phyloP scores from a whole-genome alignment of 2,797 vertebrate species.

The Euphonia xanthogaster region DNA sequence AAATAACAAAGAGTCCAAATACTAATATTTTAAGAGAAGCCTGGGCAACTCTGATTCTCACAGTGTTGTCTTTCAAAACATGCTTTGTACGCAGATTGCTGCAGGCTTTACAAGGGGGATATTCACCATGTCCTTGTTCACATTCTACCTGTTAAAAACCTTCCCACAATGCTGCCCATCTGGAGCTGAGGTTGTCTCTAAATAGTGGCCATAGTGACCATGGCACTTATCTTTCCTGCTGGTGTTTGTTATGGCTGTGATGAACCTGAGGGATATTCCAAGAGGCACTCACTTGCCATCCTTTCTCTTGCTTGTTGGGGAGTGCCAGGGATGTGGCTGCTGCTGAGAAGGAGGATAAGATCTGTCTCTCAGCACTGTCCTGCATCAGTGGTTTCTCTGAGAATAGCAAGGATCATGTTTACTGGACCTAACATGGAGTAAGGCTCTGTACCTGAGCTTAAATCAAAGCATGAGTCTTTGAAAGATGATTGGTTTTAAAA shows the following conservation, averaged over 20 bases:
- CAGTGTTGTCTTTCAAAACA: background rate
- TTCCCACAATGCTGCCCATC: background rate
- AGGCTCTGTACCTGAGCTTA: background rate
- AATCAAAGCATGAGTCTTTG: background rate
- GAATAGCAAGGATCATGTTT: background rate
- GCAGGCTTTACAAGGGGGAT: background rate
- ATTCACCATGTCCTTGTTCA: background rate
- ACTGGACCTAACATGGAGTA: background rate
- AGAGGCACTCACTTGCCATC: background rate
- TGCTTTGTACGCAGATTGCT: background rate
- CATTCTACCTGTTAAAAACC: accelerated
- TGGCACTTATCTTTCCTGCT: background rate
- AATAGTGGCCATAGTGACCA: background rate
- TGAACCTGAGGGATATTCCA: background rate
- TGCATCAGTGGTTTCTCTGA: background rate
- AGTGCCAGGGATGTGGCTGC: background rate
- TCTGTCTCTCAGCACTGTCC: background rate
- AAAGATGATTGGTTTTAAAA: background rate
- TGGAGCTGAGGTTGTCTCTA: background rate
- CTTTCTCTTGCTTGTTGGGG: background rate
- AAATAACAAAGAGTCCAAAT: background rate
- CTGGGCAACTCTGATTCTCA: background rate
- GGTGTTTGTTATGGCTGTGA: background rate
- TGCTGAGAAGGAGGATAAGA: background rate
- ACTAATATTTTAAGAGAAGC: background rate